Conservation (phyloP, 2,113 vertebrate species). For the Malurus elegans region DNA sequence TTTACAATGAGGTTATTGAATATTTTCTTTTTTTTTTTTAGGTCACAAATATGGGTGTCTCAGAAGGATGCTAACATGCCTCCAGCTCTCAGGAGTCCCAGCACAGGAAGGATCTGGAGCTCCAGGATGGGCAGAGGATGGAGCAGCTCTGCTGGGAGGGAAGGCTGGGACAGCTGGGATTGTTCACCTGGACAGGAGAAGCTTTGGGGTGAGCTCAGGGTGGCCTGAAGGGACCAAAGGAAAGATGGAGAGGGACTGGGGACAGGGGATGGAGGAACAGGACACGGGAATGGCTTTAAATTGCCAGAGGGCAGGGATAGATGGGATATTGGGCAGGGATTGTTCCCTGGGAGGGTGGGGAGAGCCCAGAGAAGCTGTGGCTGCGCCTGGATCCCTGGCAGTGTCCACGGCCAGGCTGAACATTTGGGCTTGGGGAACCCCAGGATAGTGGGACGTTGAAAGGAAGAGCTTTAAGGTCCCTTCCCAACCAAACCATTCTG, state of each 20-base stretch:
- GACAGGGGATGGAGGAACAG: neutral
- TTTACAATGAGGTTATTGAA: neutral
- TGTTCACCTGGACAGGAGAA: neutral
- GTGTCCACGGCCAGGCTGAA: neutral
- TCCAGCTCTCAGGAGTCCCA: neutral
- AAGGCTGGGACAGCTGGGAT: neutral
- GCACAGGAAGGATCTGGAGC: neutral
- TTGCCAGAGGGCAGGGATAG: neutral
- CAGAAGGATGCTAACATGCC: neutral
- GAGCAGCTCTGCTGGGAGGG: neutral
- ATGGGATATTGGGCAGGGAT: neutral
- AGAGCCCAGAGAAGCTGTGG: neutral
- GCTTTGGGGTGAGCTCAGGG: accelerated
- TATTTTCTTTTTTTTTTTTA: neutral
- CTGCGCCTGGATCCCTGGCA: neutral
- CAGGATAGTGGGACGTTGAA: neutral
- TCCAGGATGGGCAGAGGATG: neutral
- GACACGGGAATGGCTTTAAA: no score
- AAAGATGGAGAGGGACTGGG: neutral
- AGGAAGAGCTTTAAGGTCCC: accelerated
- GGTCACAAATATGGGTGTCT: neutral
- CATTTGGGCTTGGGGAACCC: neutral
- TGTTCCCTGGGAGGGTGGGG: neutral
- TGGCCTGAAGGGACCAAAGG: neutral
- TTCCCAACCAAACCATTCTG: neutral